These are phyloP conservation scores for Callitettix versicolor DNA, from an alignment of 1,140 invertebrate genomes.

Conservation along the genomic window DNA sequence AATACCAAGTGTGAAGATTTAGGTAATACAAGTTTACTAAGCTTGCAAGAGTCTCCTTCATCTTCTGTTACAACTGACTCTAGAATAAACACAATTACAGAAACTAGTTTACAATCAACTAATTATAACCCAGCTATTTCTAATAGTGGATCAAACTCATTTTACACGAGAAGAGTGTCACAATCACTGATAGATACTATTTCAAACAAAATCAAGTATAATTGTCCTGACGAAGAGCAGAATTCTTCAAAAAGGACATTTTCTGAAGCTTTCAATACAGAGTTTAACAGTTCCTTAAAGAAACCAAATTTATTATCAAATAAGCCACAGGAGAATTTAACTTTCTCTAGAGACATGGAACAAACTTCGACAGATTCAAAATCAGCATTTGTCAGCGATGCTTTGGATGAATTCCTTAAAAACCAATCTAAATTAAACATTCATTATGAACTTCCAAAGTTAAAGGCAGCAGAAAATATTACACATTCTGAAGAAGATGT, in stretches of 20 bases:
- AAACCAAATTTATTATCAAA: background rate
- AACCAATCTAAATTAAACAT: conserved; percentile 9
- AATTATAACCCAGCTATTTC: background rate
- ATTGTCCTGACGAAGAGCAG: background rate
- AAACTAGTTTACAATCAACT: background rate
- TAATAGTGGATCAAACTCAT: background rate
- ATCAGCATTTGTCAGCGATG: conserved; percentile 3
- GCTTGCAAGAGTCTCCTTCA: background rate
- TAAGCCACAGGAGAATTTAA: background rate
- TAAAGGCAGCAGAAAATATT: conserved; percentile 6
- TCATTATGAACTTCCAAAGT: conserved; percentile 7
- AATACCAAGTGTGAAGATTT: background rate
- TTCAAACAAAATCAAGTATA: background rate
- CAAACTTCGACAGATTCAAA: background rate
- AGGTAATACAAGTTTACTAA: background rate
- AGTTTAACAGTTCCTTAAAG: background rate
- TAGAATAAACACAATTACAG: background rate
- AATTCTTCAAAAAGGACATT: background rate
- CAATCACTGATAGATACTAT: background rate
- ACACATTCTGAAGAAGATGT: conserved; percentile 1
- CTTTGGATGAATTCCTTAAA: conserved; percentile 5
- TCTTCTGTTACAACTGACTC: background rate
- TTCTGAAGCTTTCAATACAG: background rate
- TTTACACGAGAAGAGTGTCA: conserved; percentile 3
- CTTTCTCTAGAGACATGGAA: background rate